phyloP scores from a whole-genome alignment of 2,888 invertebrate genomes.

The Aspidiotus destructor region DNA sequence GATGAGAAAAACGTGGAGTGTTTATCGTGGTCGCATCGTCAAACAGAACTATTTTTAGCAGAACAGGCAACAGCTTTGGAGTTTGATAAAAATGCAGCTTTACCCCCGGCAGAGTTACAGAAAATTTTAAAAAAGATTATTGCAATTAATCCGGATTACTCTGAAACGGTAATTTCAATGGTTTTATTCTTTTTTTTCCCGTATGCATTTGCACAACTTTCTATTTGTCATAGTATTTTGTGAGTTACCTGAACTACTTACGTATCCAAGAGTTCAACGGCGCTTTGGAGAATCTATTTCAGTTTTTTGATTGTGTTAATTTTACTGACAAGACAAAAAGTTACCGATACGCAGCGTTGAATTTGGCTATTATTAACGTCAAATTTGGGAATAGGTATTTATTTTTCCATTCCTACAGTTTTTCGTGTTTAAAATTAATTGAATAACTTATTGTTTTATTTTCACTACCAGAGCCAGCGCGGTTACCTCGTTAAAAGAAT shows the following conservation, averaged over 20 bases:
- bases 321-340: constrained; percentile 52
- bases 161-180: constrained; percentile 61
- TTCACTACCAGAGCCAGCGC: constrained; percentile 56
- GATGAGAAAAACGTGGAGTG: constrained; percentile 28
- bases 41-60: constrained; percentile 79
- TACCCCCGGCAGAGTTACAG: constrained; percentile 66
- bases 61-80: constrained; percentile 74
- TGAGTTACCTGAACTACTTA: constrained; percentile 81
- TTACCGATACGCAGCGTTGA: constrained; percentile 81
- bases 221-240: constrained; percentile 52
- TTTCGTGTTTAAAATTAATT: not conserved
- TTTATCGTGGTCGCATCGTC: constrained; percentile 63
- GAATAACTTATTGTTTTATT: not conserved
- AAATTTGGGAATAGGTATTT: constrained; percentile 45
- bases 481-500: constrained; percentile 71
- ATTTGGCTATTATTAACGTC: constrained; percentile 77
- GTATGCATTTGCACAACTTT: not conserved
- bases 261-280: constrained; percentile 79
- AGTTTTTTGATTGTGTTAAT: constrained; percentile 65
- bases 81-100: constrained; percentile 68
- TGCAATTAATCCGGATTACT: constrained; percentile 64
- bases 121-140: constrained; percentile 61
- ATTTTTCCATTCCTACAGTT: constrained; percentile 42
- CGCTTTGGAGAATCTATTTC: constrained; percentile 66
- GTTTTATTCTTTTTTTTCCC: constrained; percentile 20